Evolutionary conservation across 2,797 vertebrate genomes (phyloP).

Genomic region (Emys orbicularis): DNA sequence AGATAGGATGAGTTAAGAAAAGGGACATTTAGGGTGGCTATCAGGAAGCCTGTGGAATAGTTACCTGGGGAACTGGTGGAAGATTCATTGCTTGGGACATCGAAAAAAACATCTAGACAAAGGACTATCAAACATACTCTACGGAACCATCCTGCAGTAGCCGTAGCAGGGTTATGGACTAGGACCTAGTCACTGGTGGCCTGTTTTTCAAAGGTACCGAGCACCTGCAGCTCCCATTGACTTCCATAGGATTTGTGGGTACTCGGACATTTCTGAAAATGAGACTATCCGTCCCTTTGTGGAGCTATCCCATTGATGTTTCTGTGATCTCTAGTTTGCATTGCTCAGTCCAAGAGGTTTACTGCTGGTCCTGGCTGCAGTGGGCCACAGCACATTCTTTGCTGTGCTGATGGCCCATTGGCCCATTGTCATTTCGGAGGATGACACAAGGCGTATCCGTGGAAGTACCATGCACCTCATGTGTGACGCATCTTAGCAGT

Average conservation of each 20-base stretch:
- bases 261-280: not conserved
- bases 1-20: not conserved
- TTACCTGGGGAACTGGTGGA: not conserved
- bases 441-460: not conserved
- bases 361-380: not conserved
- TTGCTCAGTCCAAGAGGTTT: not conserved
- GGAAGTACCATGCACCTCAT: not conserved
- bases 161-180: not conserved
- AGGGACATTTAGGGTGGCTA: not conserved
- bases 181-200: not conserved
- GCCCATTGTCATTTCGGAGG: not conserved
- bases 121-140: not conserved
- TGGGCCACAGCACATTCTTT: not conserved
- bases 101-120: constrained; percentile 3
- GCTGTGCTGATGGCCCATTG: not conserved
- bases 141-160: not conserved
- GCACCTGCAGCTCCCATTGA: not conserved
- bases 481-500: not conserved
- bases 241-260: not conserved
- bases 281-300: not conserved
- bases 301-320: not conserved
- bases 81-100: not conserved
- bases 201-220: not conserved
- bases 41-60: not conserved
- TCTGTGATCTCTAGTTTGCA: not conserved